Evolutionary conservation across 2,797 vertebrate species (phyloP), one percentile per base, ranked within the genome.

Genomic region (Leucoraja ocellata): DNA sequence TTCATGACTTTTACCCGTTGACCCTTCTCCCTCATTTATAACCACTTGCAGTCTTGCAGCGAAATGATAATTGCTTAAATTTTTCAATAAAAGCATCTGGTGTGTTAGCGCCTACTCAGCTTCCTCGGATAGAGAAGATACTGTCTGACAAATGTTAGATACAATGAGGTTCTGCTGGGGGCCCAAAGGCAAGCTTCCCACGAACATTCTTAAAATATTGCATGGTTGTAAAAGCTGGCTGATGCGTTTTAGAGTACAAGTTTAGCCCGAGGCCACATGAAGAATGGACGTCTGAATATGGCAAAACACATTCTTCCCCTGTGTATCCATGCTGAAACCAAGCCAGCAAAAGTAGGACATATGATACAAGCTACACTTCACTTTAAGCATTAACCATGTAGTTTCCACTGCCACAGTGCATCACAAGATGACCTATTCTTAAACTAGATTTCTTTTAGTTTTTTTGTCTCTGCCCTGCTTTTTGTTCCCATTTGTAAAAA

Each of bases 151-250:
- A 92, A 92, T 92, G 39, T 71, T 74, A 92, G 11, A 73, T 92
- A 74, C 90, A 92, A 92, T 74, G 68, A 92, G 71, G 90, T 92
- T 74, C 71, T 74, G 68, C 68, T 14, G 68, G 71, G 90, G 90
- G 71, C 68, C 71, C 39, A 23, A 54, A 92, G 71, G 90, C 90
- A 92, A 73, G 68, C 90, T 92, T 92, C 90, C 90, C 90, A 92
- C 90, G 36, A 92, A 92, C 90, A 92, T 92, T 92, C 90, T 92
- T 92, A 73, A 73, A 92, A 92, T 92, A 92, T 74, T 92, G 90
- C 90, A 92, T 76, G 90, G 90, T 92, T 92, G 71, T 92, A 92
- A 92, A 88, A 92, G 25, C 90, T 92, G 90, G 71, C 65, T 92
- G 90, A 92, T 92, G 61, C 65, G 68, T 68, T 88, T 88, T 88